Base-by-base conservation (phyloP, 2,797 vertebrate species). In the Philypnodon macrostomus region DNA sequence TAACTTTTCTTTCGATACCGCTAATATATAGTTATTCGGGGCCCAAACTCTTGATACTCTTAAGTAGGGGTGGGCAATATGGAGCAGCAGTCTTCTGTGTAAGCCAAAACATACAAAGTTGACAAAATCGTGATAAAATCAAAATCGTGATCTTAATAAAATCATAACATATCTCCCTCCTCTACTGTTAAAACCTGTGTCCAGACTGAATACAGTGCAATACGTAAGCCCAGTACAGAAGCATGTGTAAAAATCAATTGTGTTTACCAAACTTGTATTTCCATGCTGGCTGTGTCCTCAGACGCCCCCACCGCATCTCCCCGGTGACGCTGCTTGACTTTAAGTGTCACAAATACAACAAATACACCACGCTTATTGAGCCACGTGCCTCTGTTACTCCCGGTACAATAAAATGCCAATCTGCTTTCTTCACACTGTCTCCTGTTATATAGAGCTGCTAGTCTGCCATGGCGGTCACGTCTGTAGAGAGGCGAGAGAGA, bases 331-430 rank as follows among this genome's bases (percentile, higher is more conserved):
- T 14, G 79, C 81, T 80, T 75, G 50, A 45, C 70, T 81, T 76
- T 80, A 85, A 86, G 79, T 78, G 81, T 77, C 75, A 76, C 78
- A 77, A 81, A 87, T 81, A 74, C 74, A 79, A 82, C 81, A 87
- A 80, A 85, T 75, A 65, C 70, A 47, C 63, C 67, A 38, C 60
- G 75, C 75, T 81, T 83, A 84, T 85, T 72, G 61, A 72, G 77
- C 75, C 72, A 41, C 55, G 47, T 61, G 78, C 77, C 76, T 74
- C 67, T 47, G 73, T 72, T 66, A 45, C 79, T 57, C 30, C 27
- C 32, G n/a, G n/a, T n/a, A 67, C 82, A 77, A 75, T 78, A 73
- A 83, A 83, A n/a, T n/a, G n/a, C n/a, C n/a, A n/a, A 21, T 75
- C 21, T 61, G 70, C 72, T 82, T 81, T 70, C 66, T 72, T 65